Percentiles rank a stretch among this genome's conserved stretches.
phyloP scores from a whole-genome alignment of 2,113 vertebrate genomes.

The Lasiurus borealis region DNA sequence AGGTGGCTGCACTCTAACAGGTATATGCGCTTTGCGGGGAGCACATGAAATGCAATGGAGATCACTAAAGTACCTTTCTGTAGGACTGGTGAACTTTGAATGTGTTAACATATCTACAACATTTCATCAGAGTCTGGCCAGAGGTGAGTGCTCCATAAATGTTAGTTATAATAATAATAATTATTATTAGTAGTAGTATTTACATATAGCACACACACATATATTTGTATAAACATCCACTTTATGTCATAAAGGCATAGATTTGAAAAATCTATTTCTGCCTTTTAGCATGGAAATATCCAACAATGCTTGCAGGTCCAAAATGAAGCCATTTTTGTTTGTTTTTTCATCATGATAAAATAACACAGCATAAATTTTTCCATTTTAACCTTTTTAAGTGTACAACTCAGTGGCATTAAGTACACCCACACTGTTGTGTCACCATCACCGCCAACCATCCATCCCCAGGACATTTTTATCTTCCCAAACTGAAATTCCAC shows the following conservation, averaged over 20 bases:
- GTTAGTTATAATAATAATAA: not conserved
- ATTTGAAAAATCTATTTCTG: not conserved
- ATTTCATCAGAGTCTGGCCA: not conserved
- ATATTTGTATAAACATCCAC: not conserved
- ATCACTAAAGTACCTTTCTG: not conserved
- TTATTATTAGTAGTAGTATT: not conserved
- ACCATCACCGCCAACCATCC: not conserved
- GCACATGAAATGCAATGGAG: not conserved
- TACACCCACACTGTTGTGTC: not conserved
- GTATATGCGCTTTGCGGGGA: not conserved
- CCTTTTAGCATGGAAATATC: not conserved
- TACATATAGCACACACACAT: not conserved
- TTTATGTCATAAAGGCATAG: not conserved
- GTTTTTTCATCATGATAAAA: not conserved
- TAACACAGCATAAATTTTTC: not conserved
- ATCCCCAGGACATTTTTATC: not conserved
- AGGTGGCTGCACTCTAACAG: not conserved
- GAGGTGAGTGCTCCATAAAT: not conserved
- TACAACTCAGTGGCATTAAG: not conserved
- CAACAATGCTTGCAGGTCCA: not conserved
- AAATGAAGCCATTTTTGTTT: not conserved
- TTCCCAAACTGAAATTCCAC: not conserved
- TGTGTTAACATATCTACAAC: not conserved
- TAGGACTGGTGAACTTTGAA: not conserved
- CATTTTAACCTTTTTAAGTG: not conserved